These are phyloP conservation scores for Cryptotermes secundus DNA, from an alignment of 1,140 invertebrate species.

Conservation along the genomic window DNA sequence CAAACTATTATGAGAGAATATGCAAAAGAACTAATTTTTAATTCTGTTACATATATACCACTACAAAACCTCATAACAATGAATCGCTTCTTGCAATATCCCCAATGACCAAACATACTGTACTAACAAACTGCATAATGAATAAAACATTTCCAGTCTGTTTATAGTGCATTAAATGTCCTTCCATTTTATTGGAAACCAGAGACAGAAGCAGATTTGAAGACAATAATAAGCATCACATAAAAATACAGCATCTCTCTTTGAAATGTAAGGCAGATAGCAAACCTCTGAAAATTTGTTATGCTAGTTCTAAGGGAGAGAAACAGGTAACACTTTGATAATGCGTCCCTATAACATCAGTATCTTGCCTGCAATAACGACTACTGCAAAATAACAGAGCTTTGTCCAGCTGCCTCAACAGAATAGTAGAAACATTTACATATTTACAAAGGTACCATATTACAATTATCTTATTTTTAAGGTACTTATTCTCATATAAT, in stretches of 20 bases:
- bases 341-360: background rate
- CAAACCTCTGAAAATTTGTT: background rate
- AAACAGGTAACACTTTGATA: background rate
- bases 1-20: too few relatives aligned
- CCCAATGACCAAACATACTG: too few relatives aligned
- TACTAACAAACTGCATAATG: too few relatives aligned
- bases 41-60: too few relatives aligned
- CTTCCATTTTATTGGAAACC: background rate
- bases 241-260: conserved; percentile 4
- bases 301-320: background rate
- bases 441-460: conserved; percentile 5
- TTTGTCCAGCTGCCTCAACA: background rate
- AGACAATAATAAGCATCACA: background rate
- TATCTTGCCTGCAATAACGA: background rate
- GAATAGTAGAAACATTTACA: conserved; percentile 16
- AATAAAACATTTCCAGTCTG: too few relatives aligned
- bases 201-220: conserved; percentile 9
- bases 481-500: conserved; percentile 1
- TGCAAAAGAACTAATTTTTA: too few relatives aligned
- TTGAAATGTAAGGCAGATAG: conserved; percentile 4
- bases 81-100: too few relatives aligned
- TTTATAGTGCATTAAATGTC: background rate
- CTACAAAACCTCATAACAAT: too few relatives aligned
- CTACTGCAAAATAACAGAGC: background rate
- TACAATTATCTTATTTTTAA: background rate